Evolutionary conservation across 1,140 invertebrate genomes (phyloP).

Genomic region (Trichonephila clavipes): DNA sequence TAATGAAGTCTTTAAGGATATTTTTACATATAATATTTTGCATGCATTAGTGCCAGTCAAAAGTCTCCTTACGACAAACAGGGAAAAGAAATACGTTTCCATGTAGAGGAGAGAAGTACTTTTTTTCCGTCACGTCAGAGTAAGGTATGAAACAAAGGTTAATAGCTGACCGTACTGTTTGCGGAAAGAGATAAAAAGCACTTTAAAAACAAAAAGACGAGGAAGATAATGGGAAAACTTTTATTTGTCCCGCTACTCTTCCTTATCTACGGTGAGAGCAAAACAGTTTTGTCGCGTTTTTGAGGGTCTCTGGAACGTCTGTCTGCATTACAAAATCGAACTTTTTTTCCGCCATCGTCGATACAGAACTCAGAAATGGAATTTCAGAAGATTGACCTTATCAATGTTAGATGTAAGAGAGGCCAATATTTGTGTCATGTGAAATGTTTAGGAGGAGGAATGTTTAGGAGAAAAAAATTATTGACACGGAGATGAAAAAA

Average conservation of each 20-base stretch:
- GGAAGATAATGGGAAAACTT: background rate
- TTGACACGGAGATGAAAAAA: too few species aligned
- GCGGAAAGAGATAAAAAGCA: conserved; percentile 19
- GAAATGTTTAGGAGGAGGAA: too few species aligned
- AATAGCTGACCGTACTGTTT: conserved; percentile 15
- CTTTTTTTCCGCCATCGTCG: background rate
- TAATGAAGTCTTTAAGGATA: too few species aligned
- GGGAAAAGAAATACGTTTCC: background rate
- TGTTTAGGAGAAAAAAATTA: too few species aligned
- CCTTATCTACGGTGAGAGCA: background rate
- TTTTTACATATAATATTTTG: background rate
- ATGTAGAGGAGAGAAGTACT: background rate
- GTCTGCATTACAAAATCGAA: background rate
- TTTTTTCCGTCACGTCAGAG: background rate
- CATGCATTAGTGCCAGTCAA: background rate
- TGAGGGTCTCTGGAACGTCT: too few species aligned
- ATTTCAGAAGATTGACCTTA: background rate
- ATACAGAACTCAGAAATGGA: background rate
- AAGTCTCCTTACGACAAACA: background rate
- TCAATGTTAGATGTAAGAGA: background rate
- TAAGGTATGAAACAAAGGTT: background rate
- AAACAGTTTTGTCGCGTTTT: background rate
- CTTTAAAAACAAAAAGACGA: background rate
- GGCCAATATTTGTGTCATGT: too few species aligned
- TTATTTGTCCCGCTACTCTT: background rate